Base-by-base conservation (phyloP, 2,888 invertebrate species). In the Drosophila dives region DNA sequence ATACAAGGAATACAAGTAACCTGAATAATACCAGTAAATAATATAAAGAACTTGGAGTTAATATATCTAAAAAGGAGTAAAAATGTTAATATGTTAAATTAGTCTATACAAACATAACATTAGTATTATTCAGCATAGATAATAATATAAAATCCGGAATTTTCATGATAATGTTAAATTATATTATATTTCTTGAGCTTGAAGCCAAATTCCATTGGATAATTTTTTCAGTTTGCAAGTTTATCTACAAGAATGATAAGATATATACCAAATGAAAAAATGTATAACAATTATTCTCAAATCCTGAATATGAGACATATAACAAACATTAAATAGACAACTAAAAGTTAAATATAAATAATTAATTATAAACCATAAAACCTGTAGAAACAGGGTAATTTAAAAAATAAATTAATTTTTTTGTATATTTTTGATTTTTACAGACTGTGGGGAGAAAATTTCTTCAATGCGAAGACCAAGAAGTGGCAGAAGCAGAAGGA, bases 401-500 rank as follows among this genome's bases (percentile, higher is more conserved):
- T 29, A 11, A 20, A 23, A 12, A 48, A 17, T 6, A 6, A 61
- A 40, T 51, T 48, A 3, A 53, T 34, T 48, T 15, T 59, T n/a
- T 15, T 55, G 0, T n/a, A 29, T n/a, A 45, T 20, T 15, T 3
- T 23, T 8, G 23, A 36, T 42, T 26, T 32, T 55, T 38, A 17
- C 45, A 93, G 93, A 92, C 94, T 98, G 71, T 99, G 99, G 99
- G 99, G 99, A 91, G 99, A 99, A 94, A 99, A 99, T 94, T 99
- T 99, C 96, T 99, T 99, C 95, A 98, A 99, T 90, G 94, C 97
- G 75, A 97, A 97, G 92, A 98, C 98, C 80, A 99, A 99, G 96
- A 99, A 99, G 93, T 99, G 99, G 99, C 95, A 96, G 65, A 98
- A 98, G 93, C 96, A 96, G 93, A 97, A 96, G 95, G 98, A 97